Conservation (phyloP, 2,113 vertebrate genomes). For the Cyanocitta stelleri region DNA sequence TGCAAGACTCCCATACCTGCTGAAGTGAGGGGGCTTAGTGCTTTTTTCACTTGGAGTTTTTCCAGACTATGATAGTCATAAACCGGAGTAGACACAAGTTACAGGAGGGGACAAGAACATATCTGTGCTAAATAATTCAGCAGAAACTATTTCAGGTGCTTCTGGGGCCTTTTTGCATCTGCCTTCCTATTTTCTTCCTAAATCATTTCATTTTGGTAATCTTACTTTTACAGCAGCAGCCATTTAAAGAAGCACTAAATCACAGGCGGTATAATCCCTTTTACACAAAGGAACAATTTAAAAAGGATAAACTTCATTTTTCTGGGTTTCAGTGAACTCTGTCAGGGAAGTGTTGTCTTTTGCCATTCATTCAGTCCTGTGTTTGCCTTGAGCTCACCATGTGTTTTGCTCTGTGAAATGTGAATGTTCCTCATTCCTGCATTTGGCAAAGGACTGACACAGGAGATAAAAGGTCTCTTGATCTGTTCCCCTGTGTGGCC, state of each 20-base stretch:
- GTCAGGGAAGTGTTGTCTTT: neutral
- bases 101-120: neutral
- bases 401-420: neutral
- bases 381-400: neutral
- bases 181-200: neutral
- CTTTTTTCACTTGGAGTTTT: neutral
- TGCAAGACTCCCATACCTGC: neutral
- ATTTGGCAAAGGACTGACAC: neutral
- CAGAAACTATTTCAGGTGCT: neutral
- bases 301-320: conserved; percentile 18
- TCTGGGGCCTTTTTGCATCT: neutral
- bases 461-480: neutral
- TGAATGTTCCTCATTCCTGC: neutral
- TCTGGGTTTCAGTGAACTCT: neutral
- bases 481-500: neutral
- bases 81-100: neutral
- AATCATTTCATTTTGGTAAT: conserved; percentile 2
- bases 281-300: conserved; percentile 28
- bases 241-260: conserved; percentile 7
- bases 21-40: neutral
- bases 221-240: neutral
- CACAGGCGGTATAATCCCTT: neutral
- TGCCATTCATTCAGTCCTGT: neutral
- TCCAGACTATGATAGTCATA: neutral
- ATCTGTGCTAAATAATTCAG: neutral